Base-by-base conservation (phyloP, 2,888 invertebrate genomes). In the Shargacucullia verbasci region DNA sequence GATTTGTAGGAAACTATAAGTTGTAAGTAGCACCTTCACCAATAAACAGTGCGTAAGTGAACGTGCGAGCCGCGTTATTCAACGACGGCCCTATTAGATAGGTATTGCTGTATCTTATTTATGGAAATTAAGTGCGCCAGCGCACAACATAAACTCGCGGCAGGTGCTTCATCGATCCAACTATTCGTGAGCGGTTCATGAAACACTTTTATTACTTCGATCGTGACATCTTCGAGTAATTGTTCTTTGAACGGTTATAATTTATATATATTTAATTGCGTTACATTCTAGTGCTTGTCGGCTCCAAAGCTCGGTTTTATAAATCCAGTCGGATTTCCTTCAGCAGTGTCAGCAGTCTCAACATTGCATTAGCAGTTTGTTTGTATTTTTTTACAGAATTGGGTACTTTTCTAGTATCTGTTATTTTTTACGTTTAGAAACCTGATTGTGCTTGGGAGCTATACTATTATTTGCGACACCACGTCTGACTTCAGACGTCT, bases 151-250 rank as follows among this genome's bases (percentile, higher is more conserved):
- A 82, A 83, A 83, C 57, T 59, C 59, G 71, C 45, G 54, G 75
- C 82, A 84, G 82, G 82, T 82, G 82, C 58, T 58, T 49, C 67
- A 63, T 73, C 72, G 66, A 72, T 77, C 71, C 55, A 65, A 64
- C 58, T 63, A 55, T 68, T 70, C 43, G 53, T 37, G 56, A 59
- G 45, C 43, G 49, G 50, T 54, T 70, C 66, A 70, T 76, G 62
- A 70, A 76, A 70, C 59, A 67, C 47, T 73, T 70, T 61, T 67
- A 74, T 67, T 67, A 53, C 55, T 55, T 34, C n/a, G n/a, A n/a
- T 43, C 20, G 46, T 68, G 60, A 63, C 73, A 63, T 59, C 44
- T 64, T 50, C 38, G 55, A 59, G 58, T 68, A 59, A 73, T 73
- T 76, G 60, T 67, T 72, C 60, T 57, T 45, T 31, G 59, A 58